phyloP scores from a whole-genome alignment of 2,888 invertebrate genomes.

The Alentia gelatinosa region DNA sequence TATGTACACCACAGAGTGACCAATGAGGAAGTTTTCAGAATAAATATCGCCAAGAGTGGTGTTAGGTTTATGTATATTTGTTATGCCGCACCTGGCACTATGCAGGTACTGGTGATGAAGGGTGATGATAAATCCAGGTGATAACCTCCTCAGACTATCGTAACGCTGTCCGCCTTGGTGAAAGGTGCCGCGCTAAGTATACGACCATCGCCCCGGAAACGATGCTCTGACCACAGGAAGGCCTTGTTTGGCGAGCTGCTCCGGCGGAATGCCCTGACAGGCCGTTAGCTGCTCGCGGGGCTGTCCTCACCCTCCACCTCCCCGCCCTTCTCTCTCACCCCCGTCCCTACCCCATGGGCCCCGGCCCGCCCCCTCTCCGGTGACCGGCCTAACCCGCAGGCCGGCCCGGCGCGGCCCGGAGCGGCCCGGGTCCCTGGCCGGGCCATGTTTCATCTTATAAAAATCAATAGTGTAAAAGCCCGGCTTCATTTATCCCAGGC shows the following conservation, averaged over 20 bases:
- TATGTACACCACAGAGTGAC: too few relatives aligned
- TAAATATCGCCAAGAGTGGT: too few relatives aligned
- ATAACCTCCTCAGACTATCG: too few relatives aligned
- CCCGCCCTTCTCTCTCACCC: not conserved
- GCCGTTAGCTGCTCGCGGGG: not conserved
- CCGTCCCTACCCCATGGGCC: not conserved
- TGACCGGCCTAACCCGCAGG: not conserved
- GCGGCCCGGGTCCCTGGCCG: not conserved
- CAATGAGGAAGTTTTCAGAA: too few relatives aligned
- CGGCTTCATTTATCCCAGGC: conserved; percentile 15
- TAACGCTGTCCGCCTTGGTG: too few relatives aligned
- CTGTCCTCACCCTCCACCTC: not conserved
- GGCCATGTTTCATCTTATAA: conserved; percentile 51
- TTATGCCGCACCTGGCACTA: too few relatives aligned
- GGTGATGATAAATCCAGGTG: too few relatives aligned
- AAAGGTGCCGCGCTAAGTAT: too few relatives aligned
- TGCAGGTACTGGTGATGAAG: too few relatives aligned
- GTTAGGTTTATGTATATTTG: too few relatives aligned
- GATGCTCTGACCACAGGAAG: too few relatives aligned
- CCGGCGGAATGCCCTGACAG: not conserved
- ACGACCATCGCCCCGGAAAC: too few relatives aligned
- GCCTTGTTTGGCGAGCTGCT: not conserved
- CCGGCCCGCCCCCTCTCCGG: not conserved
- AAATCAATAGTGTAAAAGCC: conserved; percentile 52
- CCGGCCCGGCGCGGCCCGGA: not conserved